Evolutionary conservation across 2,113 vertebrate genomes (phyloP).

Genomic region (Pedionomus torquatus): DNA sequence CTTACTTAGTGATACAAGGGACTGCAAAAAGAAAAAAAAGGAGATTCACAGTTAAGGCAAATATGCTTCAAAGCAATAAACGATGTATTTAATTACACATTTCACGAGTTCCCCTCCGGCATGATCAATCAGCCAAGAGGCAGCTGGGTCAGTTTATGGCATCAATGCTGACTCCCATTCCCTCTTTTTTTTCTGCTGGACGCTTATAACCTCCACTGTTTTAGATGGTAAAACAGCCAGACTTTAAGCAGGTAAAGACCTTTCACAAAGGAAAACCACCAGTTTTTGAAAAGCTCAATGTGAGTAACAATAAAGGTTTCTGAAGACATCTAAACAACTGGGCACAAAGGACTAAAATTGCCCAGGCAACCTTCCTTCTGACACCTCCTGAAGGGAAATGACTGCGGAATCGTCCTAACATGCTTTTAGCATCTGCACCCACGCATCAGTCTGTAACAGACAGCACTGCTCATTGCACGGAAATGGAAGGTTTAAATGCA

Average conservation of each 20-base stretch:
- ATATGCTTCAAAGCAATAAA: not conserved
- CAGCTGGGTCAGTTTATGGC: slow-evolving; percentile 2
- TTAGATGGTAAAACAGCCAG: not conserved
- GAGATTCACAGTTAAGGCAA: not conserved
- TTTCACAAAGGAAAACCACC: not conserved
- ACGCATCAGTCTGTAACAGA: not conserved
- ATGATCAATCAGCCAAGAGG: not conserved
- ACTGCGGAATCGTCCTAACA: not conserved
- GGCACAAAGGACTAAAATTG: not conserved
- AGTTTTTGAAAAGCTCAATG: not conserved
- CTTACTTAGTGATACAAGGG: not conserved
- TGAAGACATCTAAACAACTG: slow-evolving; percentile 10
- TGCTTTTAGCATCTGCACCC: not conserved
- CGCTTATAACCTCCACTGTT: not conserved
- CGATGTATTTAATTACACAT: slow-evolving; percentile 29
- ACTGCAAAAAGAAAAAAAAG: not conserved
- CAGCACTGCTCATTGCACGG: not conserved
- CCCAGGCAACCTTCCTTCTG: not conserved
- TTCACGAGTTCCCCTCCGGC: not conserved
- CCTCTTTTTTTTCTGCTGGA: not conserved
- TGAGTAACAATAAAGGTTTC: not conserved
- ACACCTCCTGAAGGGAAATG: not conserved
- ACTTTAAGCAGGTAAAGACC: slow-evolving; percentile 2
- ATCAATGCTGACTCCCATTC: not conserved
- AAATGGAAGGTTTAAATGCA: slow-evolving; percentile 3